A percentile compares a stretch with the other conserved stretches of the same genome.
phyloP scores from a whole-genome alignment of 2,113 vertebrate species.

The Nycticorax nycticorax region DNA sequence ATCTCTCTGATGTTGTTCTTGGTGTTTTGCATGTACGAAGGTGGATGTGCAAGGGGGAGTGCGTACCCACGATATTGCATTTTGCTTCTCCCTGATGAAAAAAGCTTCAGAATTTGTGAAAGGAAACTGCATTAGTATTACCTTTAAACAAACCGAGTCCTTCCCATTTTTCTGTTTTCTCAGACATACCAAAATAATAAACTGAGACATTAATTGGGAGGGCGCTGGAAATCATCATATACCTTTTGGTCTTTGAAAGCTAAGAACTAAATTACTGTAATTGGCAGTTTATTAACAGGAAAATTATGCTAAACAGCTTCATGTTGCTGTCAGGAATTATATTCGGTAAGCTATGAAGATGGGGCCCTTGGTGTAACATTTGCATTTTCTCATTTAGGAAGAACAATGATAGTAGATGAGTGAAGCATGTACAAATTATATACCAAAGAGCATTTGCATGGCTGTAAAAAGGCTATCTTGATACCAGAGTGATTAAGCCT shows the following conservation, averaged over 20 bases:
- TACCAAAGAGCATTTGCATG: constrained; percentile 63
- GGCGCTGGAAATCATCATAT: background rate
- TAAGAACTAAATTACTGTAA: constrained; percentile 81
- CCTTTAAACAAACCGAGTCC: constrained; percentile 41
- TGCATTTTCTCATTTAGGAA: constrained; percentile 84
- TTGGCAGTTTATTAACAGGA: constrained; percentile 89
- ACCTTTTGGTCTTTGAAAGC: constrained; percentile 59
- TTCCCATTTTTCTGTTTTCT: constrained; percentile 61
- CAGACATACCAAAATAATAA: constrained; percentile 66
- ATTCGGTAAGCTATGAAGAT: constrained; percentile 69
- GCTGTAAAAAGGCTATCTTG: constrained; percentile 56
- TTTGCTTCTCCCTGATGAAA: constrained; percentile 50
- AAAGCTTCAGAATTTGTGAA: constrained; percentile 7
- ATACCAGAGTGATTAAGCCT: constrained; percentile 52
- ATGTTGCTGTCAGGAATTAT: constrained; percentile 81
- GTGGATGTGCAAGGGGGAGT: background rate
- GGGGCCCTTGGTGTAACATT: constrained; percentile 70
- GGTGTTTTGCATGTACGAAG: background rate
- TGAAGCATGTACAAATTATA: constrained; percentile 68
- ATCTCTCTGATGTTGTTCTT: background rate
- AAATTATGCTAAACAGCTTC: constrained; percentile 87
- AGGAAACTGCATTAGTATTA: constrained; percentile 42
- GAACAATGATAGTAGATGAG: constrained; percentile 82
- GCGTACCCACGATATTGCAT: background rate
- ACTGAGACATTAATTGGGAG: constrained; percentile 10